These are phyloP conservation scores for Ammodytes dubius DNA, from an alignment of 2,113 vertebrate genomes.

Conservation along the genomic window DNA sequence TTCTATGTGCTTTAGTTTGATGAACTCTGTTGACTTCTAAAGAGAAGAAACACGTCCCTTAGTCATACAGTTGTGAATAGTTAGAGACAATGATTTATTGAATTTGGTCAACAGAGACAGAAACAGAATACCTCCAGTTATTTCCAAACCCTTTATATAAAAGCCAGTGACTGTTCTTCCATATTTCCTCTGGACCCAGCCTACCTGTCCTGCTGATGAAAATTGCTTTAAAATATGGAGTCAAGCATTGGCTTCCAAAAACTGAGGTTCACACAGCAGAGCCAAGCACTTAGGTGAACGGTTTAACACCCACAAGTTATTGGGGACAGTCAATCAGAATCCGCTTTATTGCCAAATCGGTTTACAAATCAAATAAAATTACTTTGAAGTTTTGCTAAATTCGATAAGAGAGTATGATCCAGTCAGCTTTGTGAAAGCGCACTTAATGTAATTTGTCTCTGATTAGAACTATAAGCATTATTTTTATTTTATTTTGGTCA, in stretches of 20 bases:
- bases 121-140: conserved; percentile 34
- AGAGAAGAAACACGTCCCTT: conserved; percentile 51
- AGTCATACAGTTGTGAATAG: conserved; percentile 53
- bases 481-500: not conserved
- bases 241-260: conserved; percentile 44
- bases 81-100: conserved; percentile 54
- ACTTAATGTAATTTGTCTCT: not conserved
- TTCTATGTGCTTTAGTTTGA: conserved; percentile 62
- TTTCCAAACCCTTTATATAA: conserved; percentile 6
- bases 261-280: conserved; percentile 25
- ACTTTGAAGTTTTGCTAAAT: too few relatives aligned
- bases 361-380: too few relatives aligned
- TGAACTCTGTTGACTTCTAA: conserved; percentile 56
- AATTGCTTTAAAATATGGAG: conserved; percentile 56
- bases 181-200: conserved; percentile 47
- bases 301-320: conserved; percentile 53
- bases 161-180: conserved; percentile 44
- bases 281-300: conserved; percentile 60
- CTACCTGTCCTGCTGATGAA: conserved; percentile 46
- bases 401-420: not conserved
- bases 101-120: conserved; percentile 24
- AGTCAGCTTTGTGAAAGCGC: not conserved
- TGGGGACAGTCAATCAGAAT: conserved; percentile 13
- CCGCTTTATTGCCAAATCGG: too few relatives aligned
- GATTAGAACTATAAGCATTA: not conserved